These are phyloP conservation scores for Cephalopachus bancanus DNA, from an alignment of 2,797 vertebrate genomes.

Conservation along the genomic window DNA sequence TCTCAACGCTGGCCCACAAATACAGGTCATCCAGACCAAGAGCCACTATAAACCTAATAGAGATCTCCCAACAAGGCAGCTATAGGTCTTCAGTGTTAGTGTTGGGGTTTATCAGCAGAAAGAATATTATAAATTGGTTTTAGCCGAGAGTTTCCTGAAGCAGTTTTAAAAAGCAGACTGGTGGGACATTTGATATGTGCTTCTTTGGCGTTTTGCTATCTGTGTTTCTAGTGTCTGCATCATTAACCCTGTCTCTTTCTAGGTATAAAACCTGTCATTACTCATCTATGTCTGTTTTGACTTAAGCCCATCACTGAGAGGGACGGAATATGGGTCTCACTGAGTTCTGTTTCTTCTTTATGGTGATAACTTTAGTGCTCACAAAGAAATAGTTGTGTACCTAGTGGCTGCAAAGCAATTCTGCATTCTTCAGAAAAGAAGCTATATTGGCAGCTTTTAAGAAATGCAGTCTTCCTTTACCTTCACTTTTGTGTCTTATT, in stretches of 20 bases:
- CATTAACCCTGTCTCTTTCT: slow-evolving; percentile 61
- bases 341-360: slow-evolving; percentile 57
- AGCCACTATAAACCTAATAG: not conserved
- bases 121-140: slow-evolving; percentile 48
- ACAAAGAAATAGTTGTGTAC: slow-evolving; percentile 38
- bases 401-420: not conserved
- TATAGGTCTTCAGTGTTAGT: slow-evolving; percentile 11
- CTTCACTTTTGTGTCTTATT: slow-evolving; percentile 57
- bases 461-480: slow-evolving; percentile 56
- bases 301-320: slow-evolving; percentile 9
- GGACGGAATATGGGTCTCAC: not conserved
- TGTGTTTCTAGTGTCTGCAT: slow-evolving; percentile 46
- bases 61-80: not conserved
- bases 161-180: not conserved
- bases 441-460: slow-evolving; percentile 18
- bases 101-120: not conserved
- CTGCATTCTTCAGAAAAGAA: slow-evolving; percentile 46
- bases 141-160: not conserved
- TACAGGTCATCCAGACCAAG: not conserved
- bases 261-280: slow-evolving; percentile 38
- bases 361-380: slow-evolving; percentile 9
- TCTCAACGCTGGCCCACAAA: slow-evolving; percentile 14
- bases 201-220: slow-evolving; percentile 58
- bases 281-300: slow-evolving; percentile 61
- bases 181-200: not conserved